Percentiles rank a stretch among this genome's conserved stretches.
phyloP scores from a whole-genome alignment of 2,797 vertebrate species.

The Channallabes apus region DNA sequence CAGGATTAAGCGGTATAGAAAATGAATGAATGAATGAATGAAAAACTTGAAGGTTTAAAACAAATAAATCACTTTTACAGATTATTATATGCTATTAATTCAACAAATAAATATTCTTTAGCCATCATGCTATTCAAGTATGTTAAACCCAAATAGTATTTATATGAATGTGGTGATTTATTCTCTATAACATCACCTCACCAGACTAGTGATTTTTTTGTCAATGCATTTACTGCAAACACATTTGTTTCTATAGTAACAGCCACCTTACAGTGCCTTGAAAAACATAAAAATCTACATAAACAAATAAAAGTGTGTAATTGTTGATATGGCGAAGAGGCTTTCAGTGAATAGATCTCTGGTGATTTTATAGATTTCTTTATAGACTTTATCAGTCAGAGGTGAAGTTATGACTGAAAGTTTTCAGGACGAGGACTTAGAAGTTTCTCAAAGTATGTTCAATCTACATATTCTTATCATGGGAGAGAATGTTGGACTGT shows the following conservation, averaged over 20 bases:
- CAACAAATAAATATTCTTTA: background rate
- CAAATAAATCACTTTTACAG: background rate
- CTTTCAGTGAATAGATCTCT: background rate
- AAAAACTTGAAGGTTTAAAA: background rate
- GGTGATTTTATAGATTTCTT: background rate
- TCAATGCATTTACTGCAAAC: background rate
- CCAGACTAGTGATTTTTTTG: no score
- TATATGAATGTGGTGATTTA: background rate
- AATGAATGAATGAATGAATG: no score
- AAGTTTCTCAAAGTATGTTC: background rate
- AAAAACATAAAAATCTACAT: background rate
- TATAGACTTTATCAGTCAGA: background rate
- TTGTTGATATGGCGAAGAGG: background rate
- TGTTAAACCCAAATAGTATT: background rate
- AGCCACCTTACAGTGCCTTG: background rate
- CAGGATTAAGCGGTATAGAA: no score
- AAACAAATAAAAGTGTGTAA: background rate
- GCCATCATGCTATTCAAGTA: background rate
- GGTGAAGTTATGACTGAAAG: background rate
- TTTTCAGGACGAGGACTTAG: background rate
- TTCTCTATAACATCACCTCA: conserved; percentile 1
- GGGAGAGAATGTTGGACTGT: background rate
- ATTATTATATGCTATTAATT: background rate
- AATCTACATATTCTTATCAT: background rate
- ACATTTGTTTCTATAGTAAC: background rate